A percentile compares a stretch with the other conserved stretches of the same genome.
phyloP scores from a whole-genome alignment of 2,888 invertebrate genomes.

The Anodontia alba region DNA sequence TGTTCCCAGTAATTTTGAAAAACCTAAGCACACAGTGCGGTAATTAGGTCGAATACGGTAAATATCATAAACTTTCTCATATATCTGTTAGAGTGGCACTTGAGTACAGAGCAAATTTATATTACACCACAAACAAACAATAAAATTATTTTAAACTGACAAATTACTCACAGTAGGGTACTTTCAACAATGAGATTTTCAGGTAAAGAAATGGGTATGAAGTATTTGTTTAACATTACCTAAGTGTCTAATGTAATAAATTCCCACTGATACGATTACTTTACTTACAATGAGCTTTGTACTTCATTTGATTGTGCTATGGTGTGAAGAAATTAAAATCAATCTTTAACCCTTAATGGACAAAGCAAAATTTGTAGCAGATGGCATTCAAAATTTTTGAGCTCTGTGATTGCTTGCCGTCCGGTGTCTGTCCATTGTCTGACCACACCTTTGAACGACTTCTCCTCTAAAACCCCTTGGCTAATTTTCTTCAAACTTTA shows the following conservation, averaged over 20 bases:
- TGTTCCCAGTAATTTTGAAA: too few species aligned
- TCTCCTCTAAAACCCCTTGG: too few species aligned
- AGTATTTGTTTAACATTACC: background rate
- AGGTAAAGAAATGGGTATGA: conserved; percentile 1
- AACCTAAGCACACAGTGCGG: too few species aligned
- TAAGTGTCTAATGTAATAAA: background rate
- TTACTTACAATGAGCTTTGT: background rate
- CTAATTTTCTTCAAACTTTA: too few species aligned
- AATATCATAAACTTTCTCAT: background rate
- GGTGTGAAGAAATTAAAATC: background rate
- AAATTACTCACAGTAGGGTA: background rate
- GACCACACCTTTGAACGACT: background rate
- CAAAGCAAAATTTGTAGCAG: too few species aligned
- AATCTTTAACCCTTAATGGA: too few species aligned
- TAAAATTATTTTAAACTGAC: background rate
- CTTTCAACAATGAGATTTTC: background rate
- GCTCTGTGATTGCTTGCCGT: background rate
- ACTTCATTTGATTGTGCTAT: background rate
- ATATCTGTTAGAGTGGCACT: background rate
- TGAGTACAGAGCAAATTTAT: background rate
- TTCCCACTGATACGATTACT: background rate
- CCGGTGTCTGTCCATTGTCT: background rate
- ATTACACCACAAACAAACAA: conserved; percentile 8
- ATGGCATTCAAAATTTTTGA: too few species aligned
- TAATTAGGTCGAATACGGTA: background rate